A percentile compares a stretch with the other conserved stretches of the same genome.
These are phyloP conservation scores for Tetramorium bicarinatum DNA, from an alignment of 2,888 invertebrate species.

Conservation along the genomic window DNA sequence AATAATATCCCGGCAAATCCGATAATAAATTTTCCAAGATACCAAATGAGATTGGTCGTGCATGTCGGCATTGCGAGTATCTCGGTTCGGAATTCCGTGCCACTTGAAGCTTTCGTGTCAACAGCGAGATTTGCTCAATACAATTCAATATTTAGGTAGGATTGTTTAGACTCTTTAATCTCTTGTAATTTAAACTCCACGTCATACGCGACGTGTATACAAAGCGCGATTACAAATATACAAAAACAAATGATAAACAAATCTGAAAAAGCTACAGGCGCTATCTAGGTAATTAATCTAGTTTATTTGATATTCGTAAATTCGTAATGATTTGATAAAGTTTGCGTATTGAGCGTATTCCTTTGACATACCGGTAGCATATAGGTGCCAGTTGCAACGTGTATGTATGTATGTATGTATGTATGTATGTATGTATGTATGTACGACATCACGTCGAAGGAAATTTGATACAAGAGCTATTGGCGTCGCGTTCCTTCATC, in stretches of 20 bases:
- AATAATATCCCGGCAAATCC: constrained; percentile 81
- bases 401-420: background rate
- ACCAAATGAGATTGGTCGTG: constrained; percentile 79
- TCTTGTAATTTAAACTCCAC: background rate
- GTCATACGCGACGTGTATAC: background rate
- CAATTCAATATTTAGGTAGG: background rate
- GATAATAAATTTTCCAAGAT: constrained; percentile 81
- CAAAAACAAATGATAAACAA: constrained; percentile 42
- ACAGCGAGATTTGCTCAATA: background rate
- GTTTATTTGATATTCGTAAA: background rate
- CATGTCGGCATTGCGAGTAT: constrained; percentile 72
- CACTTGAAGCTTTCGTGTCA: background rate
- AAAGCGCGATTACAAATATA: constrained; percentile 6
- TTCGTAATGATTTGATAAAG: background rate
- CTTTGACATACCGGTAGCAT: background rate
- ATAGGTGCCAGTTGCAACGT: background rate
- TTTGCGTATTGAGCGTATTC: background rate
- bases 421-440: background rate
- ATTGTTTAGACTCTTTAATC: background rate
- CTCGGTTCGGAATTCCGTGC: background rate
- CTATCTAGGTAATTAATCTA: too few species aligned
- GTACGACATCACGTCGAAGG: background rate
- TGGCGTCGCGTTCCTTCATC: background rate
- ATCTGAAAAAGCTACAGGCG: background rate
- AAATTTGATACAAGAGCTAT: background rate